Evolutionary conservation across 1,140 invertebrate genomes (phyloP), one percentile per base, ranked within the genome.

Genomic region (Drosophila sucinea): DNA sequence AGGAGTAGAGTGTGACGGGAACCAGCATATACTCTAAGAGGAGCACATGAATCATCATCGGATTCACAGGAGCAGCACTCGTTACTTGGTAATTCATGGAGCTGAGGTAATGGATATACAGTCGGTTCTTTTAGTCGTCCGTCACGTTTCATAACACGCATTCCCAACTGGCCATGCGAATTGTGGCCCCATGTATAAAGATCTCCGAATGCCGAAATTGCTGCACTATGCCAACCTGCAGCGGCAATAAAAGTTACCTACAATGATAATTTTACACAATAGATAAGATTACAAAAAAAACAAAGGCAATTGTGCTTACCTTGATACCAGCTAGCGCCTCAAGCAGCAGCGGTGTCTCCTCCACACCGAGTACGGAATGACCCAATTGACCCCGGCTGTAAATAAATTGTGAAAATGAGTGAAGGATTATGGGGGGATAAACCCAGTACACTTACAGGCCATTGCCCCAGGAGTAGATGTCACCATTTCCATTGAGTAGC

Each of bases 181-280:
- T 98, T 98, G 95, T 96, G 97, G n/a, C 98, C 98, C 97, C 97
- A 98, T 0, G 94, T 94, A 90, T 98, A 99, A 0, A 98, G 77
- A 92, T 98, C 96, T 7, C 96, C 96, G 92, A 94, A 94, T 77
- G 93, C 93, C 74, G 96, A 97, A 6, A 98, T 84, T 33, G 95
- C 96, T 60, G 95, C 94, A 40, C 95, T 96, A 92, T 98, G 97
- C 97, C 97, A 98, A 23, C 96, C 96, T 11, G 96, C 96, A 60
- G 96, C 95, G 69, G 95, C 93, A 70, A 97, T 95, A 79, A 94
- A 93, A 23, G 92, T 90, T 67, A 95, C 94, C 91, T 92, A 57
- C 2, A 72, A 66, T 60, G 30, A 60, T 40, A 44, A 63, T 55
- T 56, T 67, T 55, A 29, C 57, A 25, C 6, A 60, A 27, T 27